These are phyloP conservation scores for Ernsta delagoae DNA, from an alignment of 2,888 invertebrate genomes.

Conservation along the genomic window DNA sequence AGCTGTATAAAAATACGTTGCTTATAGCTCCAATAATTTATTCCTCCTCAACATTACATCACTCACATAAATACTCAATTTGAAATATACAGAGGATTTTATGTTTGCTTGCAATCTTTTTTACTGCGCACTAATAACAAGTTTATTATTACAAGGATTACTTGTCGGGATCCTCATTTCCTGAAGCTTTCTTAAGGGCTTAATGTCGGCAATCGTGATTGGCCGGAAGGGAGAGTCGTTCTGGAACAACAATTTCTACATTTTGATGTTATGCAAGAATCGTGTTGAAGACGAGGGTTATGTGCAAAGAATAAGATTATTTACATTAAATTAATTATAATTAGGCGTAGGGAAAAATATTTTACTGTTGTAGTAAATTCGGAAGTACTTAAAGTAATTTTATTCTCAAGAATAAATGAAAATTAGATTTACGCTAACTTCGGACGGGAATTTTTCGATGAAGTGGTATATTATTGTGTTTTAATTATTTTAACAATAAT, in stretches of 20 bases:
- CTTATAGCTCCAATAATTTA: neutral
- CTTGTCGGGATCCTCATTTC: conserved; percentile 28
- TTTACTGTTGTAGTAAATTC: no score
- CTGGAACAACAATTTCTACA: conserved; percentile 3
- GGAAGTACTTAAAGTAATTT: no score
- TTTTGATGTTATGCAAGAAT: conserved; percentile 3
- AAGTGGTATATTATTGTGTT: no score
- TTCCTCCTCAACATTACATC: neutral
- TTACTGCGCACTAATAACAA: conserved; percentile 16
- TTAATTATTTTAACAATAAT: no score
- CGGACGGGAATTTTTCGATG: no score
- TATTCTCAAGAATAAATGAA: no score
- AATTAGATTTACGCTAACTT: no score
- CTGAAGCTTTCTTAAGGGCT: conserved; percentile 24
- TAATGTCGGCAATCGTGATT: conserved; percentile 30
- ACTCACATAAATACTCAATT: no score
- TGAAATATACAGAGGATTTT: neutral
- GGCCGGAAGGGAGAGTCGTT: conserved; percentile 9
- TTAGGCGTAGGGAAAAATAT: no score
- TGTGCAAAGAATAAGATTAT: no score
- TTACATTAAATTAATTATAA: no score
- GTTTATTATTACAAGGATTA: conserved; percentile 31
- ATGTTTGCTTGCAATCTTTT: conserved; percentile 7
- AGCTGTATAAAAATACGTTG: no score
- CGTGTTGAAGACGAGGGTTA: neutral